Evolutionary conservation across 2,113 vertebrate genomes (phyloP).

Genomic region (Indicator maculatus): DNA sequence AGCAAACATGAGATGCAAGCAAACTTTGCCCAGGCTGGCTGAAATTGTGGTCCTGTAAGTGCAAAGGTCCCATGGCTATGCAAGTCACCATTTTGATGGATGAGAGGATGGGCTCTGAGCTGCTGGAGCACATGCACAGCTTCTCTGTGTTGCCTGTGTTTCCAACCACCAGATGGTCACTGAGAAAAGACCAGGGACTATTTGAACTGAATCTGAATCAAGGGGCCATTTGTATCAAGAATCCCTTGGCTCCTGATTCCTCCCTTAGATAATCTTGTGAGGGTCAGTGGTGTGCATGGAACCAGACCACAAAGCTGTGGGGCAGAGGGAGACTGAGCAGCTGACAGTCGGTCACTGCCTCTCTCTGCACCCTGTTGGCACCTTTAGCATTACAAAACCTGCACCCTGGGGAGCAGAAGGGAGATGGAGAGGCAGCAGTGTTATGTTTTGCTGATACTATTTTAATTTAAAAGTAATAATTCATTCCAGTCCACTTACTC

Average conservation of each 20-base stretch:
- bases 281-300: fast-evolving
- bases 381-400: background rate
- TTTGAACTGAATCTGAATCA: background rate
- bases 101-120: background rate
- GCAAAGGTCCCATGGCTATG: fast-evolving
- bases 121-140: background rate
- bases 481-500: slow-evolving; percentile 38
- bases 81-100: background rate
- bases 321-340: background rate
- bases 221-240: background rate
- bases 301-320: background rate
- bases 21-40: background rate
- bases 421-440: background rate
- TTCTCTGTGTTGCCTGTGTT: background rate
- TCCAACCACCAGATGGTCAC: background rate
- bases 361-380: background rate
- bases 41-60: fast-evolving
- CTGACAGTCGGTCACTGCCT: background rate
- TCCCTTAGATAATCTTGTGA: background rate
- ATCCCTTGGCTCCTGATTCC: background rate
- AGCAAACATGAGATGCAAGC: background rate
- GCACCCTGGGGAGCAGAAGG: background rate
- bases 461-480: slow-evolving; percentile 6
- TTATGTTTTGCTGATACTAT: background rate
- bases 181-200: background rate